Evolutionary conservation across 2,797 vertebrate genomes (phyloP), one percentile per base, ranked within the genome.

Genomic region (Oophaga sylvatica): DNA sequence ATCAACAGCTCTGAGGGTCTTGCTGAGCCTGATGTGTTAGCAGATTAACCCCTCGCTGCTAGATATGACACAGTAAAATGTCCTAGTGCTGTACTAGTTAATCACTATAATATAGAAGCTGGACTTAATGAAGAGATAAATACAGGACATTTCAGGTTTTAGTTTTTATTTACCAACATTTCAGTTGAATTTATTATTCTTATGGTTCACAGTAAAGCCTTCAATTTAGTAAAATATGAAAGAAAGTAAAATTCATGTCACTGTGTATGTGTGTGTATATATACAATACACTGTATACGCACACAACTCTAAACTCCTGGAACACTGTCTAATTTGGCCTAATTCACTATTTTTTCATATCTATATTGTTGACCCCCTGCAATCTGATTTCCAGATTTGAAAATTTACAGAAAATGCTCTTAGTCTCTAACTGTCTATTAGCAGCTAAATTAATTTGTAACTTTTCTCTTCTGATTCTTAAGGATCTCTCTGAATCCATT

Each of bases 1-100:
- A 82, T 62, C 77, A 83, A 84, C 80, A 84, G 88, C 79, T 87
- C 63, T 62, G 29, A 80, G 87, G 73, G 41, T 35, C 41, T 35
- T n/a, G 76, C 84, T 81, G 70, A 84, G 80, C 89, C 26, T 17
- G 48, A 62, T 22, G 26, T 70, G 62, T 84, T 89, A 65, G 80
- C 68, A 90, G 87, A 87, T 90, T 60, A 71, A 84, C 57, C 29
- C 88, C 63, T 86, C 78, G 60, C 62, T 83, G 75, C 45, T 79
- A 80, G 62, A 89, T 73, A 67, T 45, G 29, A 77, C 60, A 48
- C 35, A 81, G 80, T 81, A 53, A 81, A 81, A 45, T 81, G 15
- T 67, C 80, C 60, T 65, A 11, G 60, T 8, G 35, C 41, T 48
- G 12, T 45, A 81, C 22, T 45, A 65, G 31, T 65, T 67, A 67